Percentiles rank a stretch among this genome's conserved stretches.
phyloP scores from a whole-genome alignment of 1,140 invertebrate genomes.

The Palaemon carinicauda region DNA sequence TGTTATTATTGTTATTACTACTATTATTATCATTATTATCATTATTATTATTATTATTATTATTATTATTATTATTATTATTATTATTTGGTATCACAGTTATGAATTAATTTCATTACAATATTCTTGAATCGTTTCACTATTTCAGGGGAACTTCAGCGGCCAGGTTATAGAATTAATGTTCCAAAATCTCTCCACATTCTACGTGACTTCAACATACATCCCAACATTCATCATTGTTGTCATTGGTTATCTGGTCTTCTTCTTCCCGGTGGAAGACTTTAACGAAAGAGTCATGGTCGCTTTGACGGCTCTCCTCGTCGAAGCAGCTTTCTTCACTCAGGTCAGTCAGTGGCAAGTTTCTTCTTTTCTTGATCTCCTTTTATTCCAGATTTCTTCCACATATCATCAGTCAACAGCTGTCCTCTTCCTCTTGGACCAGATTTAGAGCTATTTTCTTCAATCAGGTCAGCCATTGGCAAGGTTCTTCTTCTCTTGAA shows the following conservation, averaged over 20 bases:
- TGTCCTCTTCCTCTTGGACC: too few species aligned
- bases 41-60: too few species aligned
- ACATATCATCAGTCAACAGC: too few species aligned
- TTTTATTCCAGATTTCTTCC: too few species aligned
- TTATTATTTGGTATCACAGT: background rate
- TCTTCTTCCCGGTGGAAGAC: slow-evolving; percentile 42
- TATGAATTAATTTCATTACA: background rate
- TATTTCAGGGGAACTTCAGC: slow-evolving; percentile 35
- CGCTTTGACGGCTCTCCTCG: slow-evolving; percentile 32
- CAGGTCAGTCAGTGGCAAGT: too few species aligned
- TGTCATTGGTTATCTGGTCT: slow-evolving; percentile 43
- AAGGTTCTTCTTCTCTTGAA: too few species aligned
- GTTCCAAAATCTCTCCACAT: slow-evolving; percentile 38
- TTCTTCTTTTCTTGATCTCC: too few species aligned
- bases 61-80: too few species aligned
- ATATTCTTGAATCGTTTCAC: background rate
- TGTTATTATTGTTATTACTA: too few species aligned
- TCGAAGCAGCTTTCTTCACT: slow-evolving; percentile 43
- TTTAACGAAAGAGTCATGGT: slow-evolving; percentile 50
- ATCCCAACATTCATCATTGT: slow-evolving; percentile 50
- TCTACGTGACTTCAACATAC: slow-evolving; percentile 51
- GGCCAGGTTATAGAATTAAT: slow-evolving; percentile 29
- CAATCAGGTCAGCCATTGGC: too few species aligned
- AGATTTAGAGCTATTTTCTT: too few species aligned
- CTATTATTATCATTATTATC: too few species aligned